phyloP scores from a whole-genome alignment of 2,797 vertebrate species.

The Heterohyrax brucei region DNA sequence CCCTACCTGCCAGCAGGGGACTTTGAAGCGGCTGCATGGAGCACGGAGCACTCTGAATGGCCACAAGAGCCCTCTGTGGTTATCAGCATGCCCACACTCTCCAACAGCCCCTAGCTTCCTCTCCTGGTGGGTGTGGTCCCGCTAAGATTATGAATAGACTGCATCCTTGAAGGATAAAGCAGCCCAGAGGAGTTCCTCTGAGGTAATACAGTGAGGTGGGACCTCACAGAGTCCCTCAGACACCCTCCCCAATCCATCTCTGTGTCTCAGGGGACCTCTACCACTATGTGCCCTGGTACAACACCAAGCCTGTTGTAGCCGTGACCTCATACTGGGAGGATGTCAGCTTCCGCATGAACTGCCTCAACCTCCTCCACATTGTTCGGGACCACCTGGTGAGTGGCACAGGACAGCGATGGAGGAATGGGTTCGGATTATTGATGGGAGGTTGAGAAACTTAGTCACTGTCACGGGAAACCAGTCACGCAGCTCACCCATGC shows the following conservation, averaged over 20 bases:
- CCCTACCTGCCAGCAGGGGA: neutral
- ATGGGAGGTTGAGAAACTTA: neutral
- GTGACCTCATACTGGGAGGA: slow-evolving; percentile 90
- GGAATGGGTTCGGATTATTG: accelerated
- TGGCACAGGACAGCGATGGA: neutral
- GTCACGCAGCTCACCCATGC: neutral
- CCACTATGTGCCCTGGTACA: slow-evolving; percentile 90
- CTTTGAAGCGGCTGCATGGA: neutral
- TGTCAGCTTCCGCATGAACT: slow-evolving; percentile 79
- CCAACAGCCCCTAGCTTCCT: neutral
- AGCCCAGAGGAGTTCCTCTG: neutral
- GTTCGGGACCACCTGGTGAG: slow-evolving; percentile 88
- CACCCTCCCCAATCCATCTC: accelerated
- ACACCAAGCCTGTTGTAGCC: slow-evolving; percentile 89
- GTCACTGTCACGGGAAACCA: neutral
- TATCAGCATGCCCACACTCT: neutral
- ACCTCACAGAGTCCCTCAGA: neutral
- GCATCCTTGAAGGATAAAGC: neutral
- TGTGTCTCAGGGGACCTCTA: slow-evolving; percentile 87
- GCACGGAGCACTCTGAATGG: neutral
- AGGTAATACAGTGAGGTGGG: neutral
- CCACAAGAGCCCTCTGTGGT: accelerated
- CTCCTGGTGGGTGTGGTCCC: neutral
- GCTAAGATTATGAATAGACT: neutral
- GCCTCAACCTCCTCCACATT: slow-evolving; percentile 86